Conservation (phyloP, 2,888 invertebrate species). For the Ptilodon capucinus region DNA sequence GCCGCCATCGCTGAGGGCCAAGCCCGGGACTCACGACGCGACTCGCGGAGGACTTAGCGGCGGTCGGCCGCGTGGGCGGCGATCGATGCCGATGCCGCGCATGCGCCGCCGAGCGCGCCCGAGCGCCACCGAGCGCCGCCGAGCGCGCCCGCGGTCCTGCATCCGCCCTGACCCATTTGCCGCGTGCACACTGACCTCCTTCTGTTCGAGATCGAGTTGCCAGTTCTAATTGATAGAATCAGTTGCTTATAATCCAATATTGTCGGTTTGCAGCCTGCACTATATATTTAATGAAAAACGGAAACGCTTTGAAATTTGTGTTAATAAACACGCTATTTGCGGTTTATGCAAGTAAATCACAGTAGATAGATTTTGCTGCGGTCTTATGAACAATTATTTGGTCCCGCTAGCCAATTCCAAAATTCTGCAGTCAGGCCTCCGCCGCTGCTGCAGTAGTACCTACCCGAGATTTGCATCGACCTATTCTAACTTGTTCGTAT, state of each 20-base stretch:
- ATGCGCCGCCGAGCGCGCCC: conserved; percentile 55
- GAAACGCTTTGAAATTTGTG: no score
- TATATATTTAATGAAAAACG: no score
- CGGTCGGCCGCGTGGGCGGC: conserved; percentile 67
- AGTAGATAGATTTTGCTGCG: no score
- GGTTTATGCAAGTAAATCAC: no score
- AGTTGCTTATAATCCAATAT: neutral
- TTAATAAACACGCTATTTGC: no score
- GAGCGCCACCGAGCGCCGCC: conserved; percentile 47
- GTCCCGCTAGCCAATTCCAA: no score
- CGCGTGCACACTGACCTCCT: conserved; percentile 68
- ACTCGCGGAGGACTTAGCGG: conserved; percentile 69
- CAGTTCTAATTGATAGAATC: conserved; percentile 1
- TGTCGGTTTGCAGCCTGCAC: no score
- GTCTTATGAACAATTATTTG: no score
- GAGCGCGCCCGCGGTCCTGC: conserved; percentile 55
- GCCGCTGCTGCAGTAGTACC: no score
- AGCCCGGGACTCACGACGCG: conserved; percentile 75
- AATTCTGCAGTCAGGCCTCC: no score
- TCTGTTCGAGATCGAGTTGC: conserved; percentile 9
- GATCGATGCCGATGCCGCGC: conserved; percentile 59
- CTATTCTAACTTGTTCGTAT: no score
- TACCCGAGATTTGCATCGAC: no score
- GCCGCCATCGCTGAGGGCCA: conserved; percentile 77
- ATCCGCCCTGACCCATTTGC: conserved; percentile 76